Conservation (phyloP, 2,113 vertebrate species). For the Oenanthe oenanthe region DNA sequence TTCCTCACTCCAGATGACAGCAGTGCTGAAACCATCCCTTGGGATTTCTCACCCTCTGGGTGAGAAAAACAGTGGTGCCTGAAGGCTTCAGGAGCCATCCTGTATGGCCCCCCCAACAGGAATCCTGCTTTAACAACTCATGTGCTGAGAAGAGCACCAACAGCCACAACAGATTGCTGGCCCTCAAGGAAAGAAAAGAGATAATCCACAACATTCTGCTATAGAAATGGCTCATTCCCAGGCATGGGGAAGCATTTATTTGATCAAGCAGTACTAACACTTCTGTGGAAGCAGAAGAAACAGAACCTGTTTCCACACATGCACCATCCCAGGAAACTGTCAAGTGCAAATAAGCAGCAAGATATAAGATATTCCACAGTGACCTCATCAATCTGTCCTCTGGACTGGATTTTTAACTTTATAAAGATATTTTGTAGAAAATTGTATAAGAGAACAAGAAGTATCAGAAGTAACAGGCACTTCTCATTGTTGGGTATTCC, state of each 20-base stretch:
- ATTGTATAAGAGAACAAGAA: neutral
- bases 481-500: neutral
- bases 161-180: neutral
- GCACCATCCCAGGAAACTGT: neutral
- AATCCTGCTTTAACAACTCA: neutral
- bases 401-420: neutral
- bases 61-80: neutral
- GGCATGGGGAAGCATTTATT: neutral
- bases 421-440: neutral
- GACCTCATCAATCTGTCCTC: neutral
- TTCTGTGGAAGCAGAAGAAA: neutral
- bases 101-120: accelerated
- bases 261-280: neutral
- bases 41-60: neutral
- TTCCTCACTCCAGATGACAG: neutral
- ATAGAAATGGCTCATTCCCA: neutral
- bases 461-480: neutral
- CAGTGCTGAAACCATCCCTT: neutral
- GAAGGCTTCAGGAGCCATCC: neutral
- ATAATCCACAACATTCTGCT: neutral
- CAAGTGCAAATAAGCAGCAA: neutral
- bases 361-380: neutral
- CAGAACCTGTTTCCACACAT: neutral
- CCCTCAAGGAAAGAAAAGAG: neutral
- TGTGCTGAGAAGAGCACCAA: neutral